phyloP scores from a whole-genome alignment of 2,888 invertebrate genomes.

The Eueremaeus valkanovi region DNA sequence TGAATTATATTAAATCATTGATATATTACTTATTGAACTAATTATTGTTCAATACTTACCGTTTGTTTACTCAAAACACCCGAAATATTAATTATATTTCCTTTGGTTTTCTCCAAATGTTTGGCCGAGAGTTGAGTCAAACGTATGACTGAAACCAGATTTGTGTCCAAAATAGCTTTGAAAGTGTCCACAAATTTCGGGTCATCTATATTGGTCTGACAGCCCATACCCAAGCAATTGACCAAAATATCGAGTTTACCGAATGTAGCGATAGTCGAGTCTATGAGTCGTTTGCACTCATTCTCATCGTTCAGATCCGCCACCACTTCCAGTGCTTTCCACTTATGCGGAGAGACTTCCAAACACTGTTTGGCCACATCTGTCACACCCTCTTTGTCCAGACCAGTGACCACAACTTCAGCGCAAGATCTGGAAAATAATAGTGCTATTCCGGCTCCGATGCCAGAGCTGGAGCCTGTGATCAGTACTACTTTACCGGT shows the following conservation, averaged over 20 bases:
- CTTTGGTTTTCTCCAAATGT: constrained; percentile 36
- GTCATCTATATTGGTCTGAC: neutral
- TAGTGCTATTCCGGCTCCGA: constrained; percentile 1
- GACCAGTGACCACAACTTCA: constrained; percentile 8
- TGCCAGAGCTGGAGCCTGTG: constrained; percentile 9
- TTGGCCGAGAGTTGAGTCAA: constrained; percentile 9
- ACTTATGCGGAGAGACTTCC: neutral
- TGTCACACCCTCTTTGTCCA: neutral
- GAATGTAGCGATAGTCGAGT: constrained; percentile 4
- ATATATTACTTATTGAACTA: no score
- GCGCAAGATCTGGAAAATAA: constrained; percentile 13
- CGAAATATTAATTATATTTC: constrained; percentile 33
- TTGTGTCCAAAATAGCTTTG: neutral
- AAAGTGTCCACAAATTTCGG: neutral
- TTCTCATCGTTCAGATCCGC: neutral
- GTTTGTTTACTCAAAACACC: neutral
- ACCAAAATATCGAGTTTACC: constrained; percentile 37
- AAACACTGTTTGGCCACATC: constrained; percentile 1
- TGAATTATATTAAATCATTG: no score
- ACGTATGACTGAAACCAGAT: constrained; percentile 3
- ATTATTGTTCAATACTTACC: neutral
- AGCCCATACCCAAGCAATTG: constrained; percentile 8
- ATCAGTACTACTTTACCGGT: constrained; percentile 28
- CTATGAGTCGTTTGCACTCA: neutral
- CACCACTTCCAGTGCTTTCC: neutral